phyloP scores from a whole-genome alignment of 1,140 invertebrate species.

The Gryon sp. region DNA sequence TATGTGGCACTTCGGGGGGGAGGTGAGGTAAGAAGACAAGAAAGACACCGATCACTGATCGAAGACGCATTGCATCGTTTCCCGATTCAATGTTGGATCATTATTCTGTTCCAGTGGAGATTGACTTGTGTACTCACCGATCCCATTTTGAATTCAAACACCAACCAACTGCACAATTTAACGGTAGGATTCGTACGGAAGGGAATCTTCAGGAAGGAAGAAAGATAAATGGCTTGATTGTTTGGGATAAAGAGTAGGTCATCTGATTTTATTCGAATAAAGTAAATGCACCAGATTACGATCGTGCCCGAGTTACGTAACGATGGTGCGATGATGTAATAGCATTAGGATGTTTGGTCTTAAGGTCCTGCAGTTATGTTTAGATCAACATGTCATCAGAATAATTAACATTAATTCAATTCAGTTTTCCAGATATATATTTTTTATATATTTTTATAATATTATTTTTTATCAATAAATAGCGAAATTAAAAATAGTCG shows the following conservation, averaged over 20 bases:
- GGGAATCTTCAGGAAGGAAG: slow-evolving; percentile 32
- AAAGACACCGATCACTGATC: slow-evolving; percentile 56
- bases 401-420: too few species aligned
- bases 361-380: background rate
- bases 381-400: too few species aligned
- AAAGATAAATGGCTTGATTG: slow-evolving; percentile 52
- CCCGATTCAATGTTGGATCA: slow-evolving; percentile 17
- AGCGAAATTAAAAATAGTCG: too few species aligned
- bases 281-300: slow-evolving; percentile 44
- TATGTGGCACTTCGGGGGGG: slow-evolving; percentile 41
- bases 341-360: background rate
- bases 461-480: too few species aligned
- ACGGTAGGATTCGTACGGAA: slow-evolving; percentile 46
- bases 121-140: background rate
- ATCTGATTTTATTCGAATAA: slow-evolving; percentile 41
- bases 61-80: slow-evolving; percentile 31
- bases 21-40: too few species aligned
- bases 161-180: slow-evolving; percentile 12
- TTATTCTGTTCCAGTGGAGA: slow-evolving; percentile 27
- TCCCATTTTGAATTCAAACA: slow-evolving; percentile 21
- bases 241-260: slow-evolving; percentile 53
- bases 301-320: slow-evolving; percentile 44
- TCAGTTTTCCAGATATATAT: too few species aligned
- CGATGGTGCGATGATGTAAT: slow-evolving; percentile 15
- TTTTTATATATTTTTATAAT: too few species aligned